Base-by-base conservation (phyloP, 2,113 vertebrate genomes). In the Candoia aspera region DNA sequence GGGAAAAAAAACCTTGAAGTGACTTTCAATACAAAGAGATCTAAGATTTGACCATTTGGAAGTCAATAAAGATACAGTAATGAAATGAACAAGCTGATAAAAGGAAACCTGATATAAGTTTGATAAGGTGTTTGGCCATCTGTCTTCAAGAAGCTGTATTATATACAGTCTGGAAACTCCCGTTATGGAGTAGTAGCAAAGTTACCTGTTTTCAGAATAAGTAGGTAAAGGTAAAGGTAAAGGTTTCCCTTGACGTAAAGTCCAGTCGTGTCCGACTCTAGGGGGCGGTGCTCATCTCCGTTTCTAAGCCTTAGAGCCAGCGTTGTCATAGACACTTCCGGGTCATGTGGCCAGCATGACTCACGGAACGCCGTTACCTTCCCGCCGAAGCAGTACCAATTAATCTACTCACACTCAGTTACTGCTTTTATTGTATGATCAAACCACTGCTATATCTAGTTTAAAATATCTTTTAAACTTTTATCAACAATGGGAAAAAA, bases 21-120 rank as follows among this genome's bases (percentile, higher is more conserved):
- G 49, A 49, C 6, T 49, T 49, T 49, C 49, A 5, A 0, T 49
- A 49, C 49, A 6, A 13, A 0, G 0, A 9, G 0, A 29, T 57
- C 64, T 0, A 2, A 68, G n/a, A 1, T 1, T 1, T 0, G 0
- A 79, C 26, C 3, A 54, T 42, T 84, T 53, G 54, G 1, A 4
- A 21, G 33, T 49, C 19, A 21, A 2, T 1, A 6, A 64, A 6
- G 29, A 24, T 87, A 87, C 68, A 86, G 73, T 21, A 88, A 73
- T 55, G 0, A 84, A 88, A 0, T 90, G 89, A 15, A 55, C 88
- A 54, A 84, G n/a, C 84, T 73, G 54, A 55, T 24, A 90, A 89
- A 59, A 4, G 0, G 23, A 0, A 90, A 58, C 23, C 9, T 46
- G 4, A 60, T 11, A 4, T 37, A 8, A 24, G 49, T 49, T 49